Base-by-base conservation (phyloP, 2,797 vertebrate genomes). In the Psittacula echo region DNA sequence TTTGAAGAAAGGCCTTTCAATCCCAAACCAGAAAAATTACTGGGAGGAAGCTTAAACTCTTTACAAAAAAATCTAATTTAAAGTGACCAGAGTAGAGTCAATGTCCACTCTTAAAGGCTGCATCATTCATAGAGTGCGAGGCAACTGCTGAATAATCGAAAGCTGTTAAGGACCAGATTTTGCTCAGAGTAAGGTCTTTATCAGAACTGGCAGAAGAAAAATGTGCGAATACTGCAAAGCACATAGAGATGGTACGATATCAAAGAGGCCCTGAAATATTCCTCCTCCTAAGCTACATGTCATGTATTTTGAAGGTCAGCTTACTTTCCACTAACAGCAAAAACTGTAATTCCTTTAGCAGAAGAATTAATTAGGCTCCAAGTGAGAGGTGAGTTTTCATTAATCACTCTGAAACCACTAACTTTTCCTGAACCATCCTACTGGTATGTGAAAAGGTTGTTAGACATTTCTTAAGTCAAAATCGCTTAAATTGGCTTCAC, bases 331-430 rank as follows among this genome's bases (percentile, higher is more conserved):
- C 44, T 92, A 91, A 75, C 16, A 87, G 89, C 42, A 89, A 81
- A 91, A 94, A 8, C 5, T 2, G 3, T 41, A 72, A 53, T 45
- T 91, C 66, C 39, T 93, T 45, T 64, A 93, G 78, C 29, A 87
- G 65, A 86, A 83, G 50, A 95, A 92, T 75, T 93, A 68, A 92
- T 81, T 94, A 87, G 80, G 72, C 56, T 91, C 58, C 60, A 83
- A 81, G 75, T 48, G 41, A 86, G 41, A 70, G 30, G 39, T 60
- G 73, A 64, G 50, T 48, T 72, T 93, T 92, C 76, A 91, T 86
- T 90, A 95, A 86, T 86, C 62, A 84, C 30, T 78, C 61, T 68
- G 90, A 84, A 92, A 72, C 17, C 41, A 23, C 62, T 78, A 80
- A 76, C 76, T 94, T 92, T 66, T 85, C 76, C 74, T 47, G 34